Evolutionary conservation across 2,113 vertebrate species (phyloP), one percentile per base, ranked within the genome.

Genomic region (Myotis davidii): DNA sequence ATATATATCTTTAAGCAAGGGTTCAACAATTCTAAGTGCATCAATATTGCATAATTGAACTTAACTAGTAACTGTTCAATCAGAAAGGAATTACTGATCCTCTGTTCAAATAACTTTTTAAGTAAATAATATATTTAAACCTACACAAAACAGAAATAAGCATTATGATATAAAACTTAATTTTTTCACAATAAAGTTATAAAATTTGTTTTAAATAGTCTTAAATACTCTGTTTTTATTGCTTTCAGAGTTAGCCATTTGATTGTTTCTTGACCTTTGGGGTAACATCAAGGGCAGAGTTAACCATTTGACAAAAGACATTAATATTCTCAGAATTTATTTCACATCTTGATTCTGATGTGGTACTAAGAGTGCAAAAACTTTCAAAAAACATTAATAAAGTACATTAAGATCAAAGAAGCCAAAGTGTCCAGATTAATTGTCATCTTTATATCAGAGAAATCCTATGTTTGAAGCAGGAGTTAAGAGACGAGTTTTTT

Each of bases 1-100:
- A 3, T 82, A 48, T 69, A 61, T 97, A 39, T 94, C 29, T 87
- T 79, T 97, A 91, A 67, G 25, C 37, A 97, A 85, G 45, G 91
- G 91, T 82, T 70, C 83, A 95, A 70, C n/a, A 88, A 94, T 69
- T 11, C 10, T 79, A 70, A 87, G 2, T 50, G 29, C 48, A 92
- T 96, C 48, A 78, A 61, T 50, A 79, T 34, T 85, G 86, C 29
- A 16, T 94, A 94, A 82, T n/a, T 79, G 25, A 32, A 87, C 20
- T 76, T 70, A 9, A 65, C 85, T 82, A 81, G 83, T 85, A 59
- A 9, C 5, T 78, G 29, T 39, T 78, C n/a, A 13, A 4, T 70
- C 37, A 90, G 23, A 48, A 84, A 70, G 5, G 13, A 8, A 54
- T 84, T 7, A 79, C 4, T 64, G 27, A 34, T 20, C 61, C 5